Evolutionary conservation across 1,140 invertebrate species (phyloP).

Genomic region (Adoxophyes honmai): DNA sequence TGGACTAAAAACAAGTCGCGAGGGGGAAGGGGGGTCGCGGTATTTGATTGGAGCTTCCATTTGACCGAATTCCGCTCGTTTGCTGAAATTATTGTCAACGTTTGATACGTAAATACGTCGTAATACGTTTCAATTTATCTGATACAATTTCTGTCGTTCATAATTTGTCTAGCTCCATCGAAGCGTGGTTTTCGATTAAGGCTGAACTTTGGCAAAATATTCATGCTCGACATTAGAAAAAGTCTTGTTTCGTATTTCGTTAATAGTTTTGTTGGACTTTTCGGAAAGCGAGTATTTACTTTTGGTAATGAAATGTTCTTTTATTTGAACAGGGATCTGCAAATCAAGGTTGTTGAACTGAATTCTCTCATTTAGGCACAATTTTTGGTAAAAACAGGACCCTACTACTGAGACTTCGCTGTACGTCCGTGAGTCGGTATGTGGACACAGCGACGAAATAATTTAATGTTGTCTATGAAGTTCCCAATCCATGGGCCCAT

Average conservation of each 20-base stretch:
- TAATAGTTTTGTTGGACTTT: not conserved
- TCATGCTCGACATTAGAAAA: not conserved
- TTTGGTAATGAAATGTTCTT: no score
- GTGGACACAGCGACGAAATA: no score
- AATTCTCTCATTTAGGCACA: no score
- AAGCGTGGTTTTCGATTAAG: not conserved
- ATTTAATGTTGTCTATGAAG: no score
- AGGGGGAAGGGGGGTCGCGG: not conserved
- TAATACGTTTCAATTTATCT: not conserved
- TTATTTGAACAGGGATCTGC: no score
- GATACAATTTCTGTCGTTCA: not conserved
- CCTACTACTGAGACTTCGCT: no score
- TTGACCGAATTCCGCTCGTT: not conserved
- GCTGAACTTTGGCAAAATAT: not conserved
- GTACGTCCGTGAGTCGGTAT: no score
- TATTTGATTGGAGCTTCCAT: not conserved
- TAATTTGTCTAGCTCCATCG: not conserved
- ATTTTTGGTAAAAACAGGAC: no score
- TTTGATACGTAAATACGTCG: not conserved
- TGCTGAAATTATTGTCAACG: not conserved
- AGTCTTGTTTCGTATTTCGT: constrained; percentile 1
- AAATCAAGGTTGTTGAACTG: no score
- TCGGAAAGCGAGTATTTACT: not conserved
- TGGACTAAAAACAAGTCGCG: not conserved
- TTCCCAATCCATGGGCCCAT: no score